These are phyloP conservation scores for Agapornis roseicollis DNA, from an alignment of 2,113 vertebrate genomes.

Conservation along the genomic window DNA sequence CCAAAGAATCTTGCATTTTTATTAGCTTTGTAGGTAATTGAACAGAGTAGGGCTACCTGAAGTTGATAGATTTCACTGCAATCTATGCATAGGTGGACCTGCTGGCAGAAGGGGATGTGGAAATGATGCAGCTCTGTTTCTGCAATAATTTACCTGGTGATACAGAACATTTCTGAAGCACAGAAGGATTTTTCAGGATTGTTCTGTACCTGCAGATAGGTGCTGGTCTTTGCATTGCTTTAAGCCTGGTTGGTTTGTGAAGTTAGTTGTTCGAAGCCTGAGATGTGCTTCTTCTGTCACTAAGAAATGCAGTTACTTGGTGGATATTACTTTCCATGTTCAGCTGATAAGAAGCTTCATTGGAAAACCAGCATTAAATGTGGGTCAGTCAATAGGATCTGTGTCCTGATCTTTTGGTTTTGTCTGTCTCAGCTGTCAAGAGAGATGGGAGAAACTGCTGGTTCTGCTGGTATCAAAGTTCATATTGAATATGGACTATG, in stretches of 20 bases:
- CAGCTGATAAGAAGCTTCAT: background rate
- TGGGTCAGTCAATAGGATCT: background rate
- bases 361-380: background rate
- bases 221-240: background rate
- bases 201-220: background rate
- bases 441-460: background rate
- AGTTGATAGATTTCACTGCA: background rate
- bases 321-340: background rate
- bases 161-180: background rate
- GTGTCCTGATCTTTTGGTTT: background rate
- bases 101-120: background rate
- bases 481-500: background rate
- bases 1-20: background rate
- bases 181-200: background rate
- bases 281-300: background rate
- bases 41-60: background rate
- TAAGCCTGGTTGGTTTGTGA: background rate
- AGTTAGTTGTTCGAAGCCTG: background rate
- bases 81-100: background rate
- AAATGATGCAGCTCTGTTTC: rapidly evolving
- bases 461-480: background rate
- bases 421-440: background rate
- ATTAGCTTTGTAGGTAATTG: background rate
- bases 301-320: background rate
- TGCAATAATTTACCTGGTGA: background rate